Evolutionary conservation across 2,113 vertebrate species (phyloP).

Genomic region (Myrmecophaga tridactyla): DNA sequence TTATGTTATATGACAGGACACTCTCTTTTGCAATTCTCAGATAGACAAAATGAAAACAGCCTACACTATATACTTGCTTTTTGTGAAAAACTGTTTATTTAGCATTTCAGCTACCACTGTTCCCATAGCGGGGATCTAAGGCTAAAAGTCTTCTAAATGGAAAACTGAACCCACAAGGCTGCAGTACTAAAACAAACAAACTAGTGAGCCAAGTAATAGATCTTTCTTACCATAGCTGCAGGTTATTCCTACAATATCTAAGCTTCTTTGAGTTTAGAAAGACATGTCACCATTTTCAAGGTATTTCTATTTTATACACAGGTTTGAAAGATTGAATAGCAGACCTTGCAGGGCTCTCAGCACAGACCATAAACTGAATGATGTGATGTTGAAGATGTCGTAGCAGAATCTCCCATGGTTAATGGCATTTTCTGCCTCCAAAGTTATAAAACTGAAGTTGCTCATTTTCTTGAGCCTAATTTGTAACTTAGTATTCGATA

Average conservation of each 20-base stretch:
- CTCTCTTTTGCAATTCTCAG: constrained; percentile 33
- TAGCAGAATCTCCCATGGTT: not conserved
- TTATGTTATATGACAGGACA: not conserved
- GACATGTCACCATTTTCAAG: not conserved
- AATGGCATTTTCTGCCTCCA: not conserved
- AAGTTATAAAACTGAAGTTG: not conserved
- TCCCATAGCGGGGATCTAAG: not conserved
- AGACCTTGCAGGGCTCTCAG: not conserved
- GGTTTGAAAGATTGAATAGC: not conserved
- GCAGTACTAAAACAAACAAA: not conserved
- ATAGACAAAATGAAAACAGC: not conserved
- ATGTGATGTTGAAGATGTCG: not conserved
- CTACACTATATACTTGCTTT: not conserved
- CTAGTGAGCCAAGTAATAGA: not conserved
- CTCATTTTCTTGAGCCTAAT: not conserved
- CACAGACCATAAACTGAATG: not conserved
- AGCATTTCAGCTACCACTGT: not conserved
- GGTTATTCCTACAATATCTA: not conserved
- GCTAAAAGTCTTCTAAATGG: constrained; percentile 4
- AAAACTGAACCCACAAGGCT: not conserved
- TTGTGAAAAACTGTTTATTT: not conserved
- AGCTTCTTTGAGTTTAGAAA: not conserved
- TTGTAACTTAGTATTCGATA: not conserved
- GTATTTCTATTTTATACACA: not conserved
- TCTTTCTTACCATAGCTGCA: not conserved